A percentile compares a stretch with the other conserved stretches of the same genome.
Conservation (phyloP, 2,797 vertebrate genomes). For the Cuculus canorus region DNA sequence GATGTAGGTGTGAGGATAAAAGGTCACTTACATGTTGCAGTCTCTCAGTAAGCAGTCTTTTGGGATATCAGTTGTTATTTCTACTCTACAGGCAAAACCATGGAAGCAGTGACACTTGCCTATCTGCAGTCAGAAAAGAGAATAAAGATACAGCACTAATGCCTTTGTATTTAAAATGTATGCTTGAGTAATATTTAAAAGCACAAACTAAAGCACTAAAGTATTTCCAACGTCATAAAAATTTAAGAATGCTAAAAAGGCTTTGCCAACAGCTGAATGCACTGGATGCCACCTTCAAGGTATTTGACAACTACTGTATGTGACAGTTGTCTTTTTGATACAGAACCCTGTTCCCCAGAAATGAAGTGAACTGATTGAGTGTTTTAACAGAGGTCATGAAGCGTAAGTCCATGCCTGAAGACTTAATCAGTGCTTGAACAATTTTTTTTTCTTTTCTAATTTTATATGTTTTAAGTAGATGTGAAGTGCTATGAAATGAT, state of each 20-base stretch:
- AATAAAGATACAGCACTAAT: not conserved
- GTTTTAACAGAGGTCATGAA: not conserved
- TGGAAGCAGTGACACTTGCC: not conserved
- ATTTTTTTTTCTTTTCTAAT: not conserved
- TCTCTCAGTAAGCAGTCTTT: not conserved
- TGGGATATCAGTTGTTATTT: not conserved
- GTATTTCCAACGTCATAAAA: not conserved
- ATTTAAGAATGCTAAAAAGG: not conserved
- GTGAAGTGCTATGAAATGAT: not conserved
- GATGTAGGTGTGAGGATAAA: not conserved
- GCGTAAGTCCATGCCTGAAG: not conserved
- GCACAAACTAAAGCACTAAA: not conserved
- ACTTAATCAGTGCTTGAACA: not conserved
- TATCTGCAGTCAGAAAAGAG: not conserved
- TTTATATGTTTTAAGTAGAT: not conserved
- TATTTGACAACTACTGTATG: not conserved
- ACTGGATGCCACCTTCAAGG: not conserved
- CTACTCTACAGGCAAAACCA: not conserved
- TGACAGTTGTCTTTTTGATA: not conserved
- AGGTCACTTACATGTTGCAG: not conserved
- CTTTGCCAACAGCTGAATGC: not conserved
- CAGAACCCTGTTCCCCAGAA: not conserved
- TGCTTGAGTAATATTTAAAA: conserved; percentile 19
- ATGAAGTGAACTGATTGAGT: not conserved
- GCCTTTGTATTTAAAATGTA: not conserved